These are phyloP conservation scores for Tamandua tetradactyla DNA, from an alignment of 2,797 vertebrate genomes.

Conservation along the genomic window DNA sequence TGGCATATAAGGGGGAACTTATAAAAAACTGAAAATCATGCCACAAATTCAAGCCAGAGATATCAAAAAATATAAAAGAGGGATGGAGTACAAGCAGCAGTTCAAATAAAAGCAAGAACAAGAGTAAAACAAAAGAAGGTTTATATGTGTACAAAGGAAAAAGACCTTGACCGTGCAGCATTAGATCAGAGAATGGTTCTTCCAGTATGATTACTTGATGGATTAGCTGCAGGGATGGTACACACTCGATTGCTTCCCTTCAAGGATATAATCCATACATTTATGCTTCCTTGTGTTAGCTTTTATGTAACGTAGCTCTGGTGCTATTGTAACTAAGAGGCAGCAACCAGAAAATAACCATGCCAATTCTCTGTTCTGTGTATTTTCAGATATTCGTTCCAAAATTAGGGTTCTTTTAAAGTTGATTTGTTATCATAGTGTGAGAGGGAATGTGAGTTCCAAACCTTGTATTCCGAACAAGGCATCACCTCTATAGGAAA, in stretches of 20 bases:
- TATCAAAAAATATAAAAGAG: background rate
- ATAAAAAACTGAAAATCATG: background rate
- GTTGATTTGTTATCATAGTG: background rate
- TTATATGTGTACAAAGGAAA: background rate
- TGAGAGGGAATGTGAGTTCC: background rate
- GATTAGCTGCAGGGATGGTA: background rate
- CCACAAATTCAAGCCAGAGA: background rate
- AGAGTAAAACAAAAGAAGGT: slow-evolving; percentile 18
- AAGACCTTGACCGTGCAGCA: background rate
- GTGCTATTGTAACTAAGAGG: background rate
- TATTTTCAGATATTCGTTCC: slow-evolving; percentile 12
- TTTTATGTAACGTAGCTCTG: background rate
- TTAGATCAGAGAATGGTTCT: background rate
- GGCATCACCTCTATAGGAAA: background rate
- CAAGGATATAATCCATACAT: background rate
- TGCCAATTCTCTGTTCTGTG: slow-evolving; percentile 30
- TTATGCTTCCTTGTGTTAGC: background rate
- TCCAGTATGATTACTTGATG: background rate
- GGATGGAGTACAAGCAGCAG: slow-evolving; percentile 1
- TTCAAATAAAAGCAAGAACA: slow-evolving; percentile 9
- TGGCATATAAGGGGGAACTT: slow-evolving; percentile 47
- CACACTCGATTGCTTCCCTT: background rate
- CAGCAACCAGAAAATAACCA: background rate
- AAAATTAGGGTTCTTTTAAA: slow-evolving; percentile 6
- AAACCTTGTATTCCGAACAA: background rate